Evolutionary conservation across 2,888 invertebrate genomes (phyloP).

Genomic region (Hirtodrosophila duncani): DNA sequence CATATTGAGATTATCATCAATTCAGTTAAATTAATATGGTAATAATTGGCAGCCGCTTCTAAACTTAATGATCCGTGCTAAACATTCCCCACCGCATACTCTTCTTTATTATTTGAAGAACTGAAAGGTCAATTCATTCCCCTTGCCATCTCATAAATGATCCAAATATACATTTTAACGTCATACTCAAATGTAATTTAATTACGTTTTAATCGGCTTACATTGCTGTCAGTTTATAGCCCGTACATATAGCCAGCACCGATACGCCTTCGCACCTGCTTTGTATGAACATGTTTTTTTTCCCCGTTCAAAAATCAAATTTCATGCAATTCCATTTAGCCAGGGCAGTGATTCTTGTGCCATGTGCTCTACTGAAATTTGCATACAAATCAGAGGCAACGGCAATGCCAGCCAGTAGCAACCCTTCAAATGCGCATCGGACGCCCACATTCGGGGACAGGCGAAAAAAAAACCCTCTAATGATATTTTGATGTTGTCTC

Average conservation of each 20-base stretch:
- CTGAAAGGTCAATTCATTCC: too few relatives aligned
- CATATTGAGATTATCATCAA: too few relatives aligned
- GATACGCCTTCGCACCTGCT: constrained; percentile 21
- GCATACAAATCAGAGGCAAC: constrained; percentile 57
- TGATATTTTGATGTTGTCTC: constrained; percentile 71
- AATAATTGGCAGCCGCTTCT: too few relatives aligned
- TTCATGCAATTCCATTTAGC: constrained; percentile 29
- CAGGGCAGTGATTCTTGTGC: neutral
- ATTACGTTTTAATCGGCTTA: constrained; percentile 60
- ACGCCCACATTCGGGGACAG: constrained; percentile 4
- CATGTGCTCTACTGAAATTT: constrained; percentile 36
- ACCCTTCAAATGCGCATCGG: constrained; percentile 59
- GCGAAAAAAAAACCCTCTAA: constrained; percentile 46
- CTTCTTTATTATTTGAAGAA: too few relatives aligned
- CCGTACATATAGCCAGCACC: constrained; percentile 21
- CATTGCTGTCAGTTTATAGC: constrained; percentile 28
- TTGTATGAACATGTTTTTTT: constrained; percentile 5
- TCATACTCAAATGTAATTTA: constrained; percentile 47
- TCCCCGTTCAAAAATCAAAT: constrained; percentile 44
- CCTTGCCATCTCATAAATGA: too few relatives aligned
- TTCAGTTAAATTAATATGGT: too few relatives aligned
- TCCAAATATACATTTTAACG: too few relatives aligned
- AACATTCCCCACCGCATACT: too few relatives aligned
- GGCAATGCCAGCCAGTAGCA: constrained; percentile 31
- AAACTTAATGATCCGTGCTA: too few relatives aligned